Evolutionary conservation across 2,797 vertebrate species (phyloP), one percentile per base, ranked within the genome.

Genomic region (Tauraco hartlaubi): DNA sequence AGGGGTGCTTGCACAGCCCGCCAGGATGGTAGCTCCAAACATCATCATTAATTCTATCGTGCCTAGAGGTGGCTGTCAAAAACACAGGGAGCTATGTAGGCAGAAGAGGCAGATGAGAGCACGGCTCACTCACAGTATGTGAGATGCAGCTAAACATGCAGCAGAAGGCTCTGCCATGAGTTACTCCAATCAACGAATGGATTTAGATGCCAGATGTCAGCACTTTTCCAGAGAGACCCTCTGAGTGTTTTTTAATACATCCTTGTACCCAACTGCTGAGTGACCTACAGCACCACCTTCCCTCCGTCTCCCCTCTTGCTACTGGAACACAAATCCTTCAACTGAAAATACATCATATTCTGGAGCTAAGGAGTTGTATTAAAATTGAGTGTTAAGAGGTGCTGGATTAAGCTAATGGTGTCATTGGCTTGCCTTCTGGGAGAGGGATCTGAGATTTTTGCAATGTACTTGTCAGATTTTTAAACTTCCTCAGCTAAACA

Each of bases 341-440:
- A 22, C 76, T 95, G 88, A 91, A 95, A 93, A 94, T 90, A 89
- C 69, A 88, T 90, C 90, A 92, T 62, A 85, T 41, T 87, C 73
- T 90, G 79, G 56, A 96, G 62, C 83, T 83, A 78, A 81, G 71
- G 77, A 96, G 62, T 55, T 13, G 2, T 80, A 90, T 90, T 97
- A 93, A 96, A 95, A 94, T 62, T 0, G 6, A 94, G 91, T 79
- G 73, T 67, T 67, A 90, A 81, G 95, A 96, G 92, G 87, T 91
- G 88, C 90, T 91, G 95, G 96, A 97, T 97, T 97, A 96, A 94
- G 92, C 71, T 97, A 96, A 97, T 96, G 91, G 93, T 97, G 94
- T 92, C 94, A 96, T 89, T 95, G 95, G 95, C 91, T 94, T 96
- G 96, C 85, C 90, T 93, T 90, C 90, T 90, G 94, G 93, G 96